Base-by-base conservation (phyloP, 2,797 vertebrate genomes). In the Sciurus vulgaris region DNA sequence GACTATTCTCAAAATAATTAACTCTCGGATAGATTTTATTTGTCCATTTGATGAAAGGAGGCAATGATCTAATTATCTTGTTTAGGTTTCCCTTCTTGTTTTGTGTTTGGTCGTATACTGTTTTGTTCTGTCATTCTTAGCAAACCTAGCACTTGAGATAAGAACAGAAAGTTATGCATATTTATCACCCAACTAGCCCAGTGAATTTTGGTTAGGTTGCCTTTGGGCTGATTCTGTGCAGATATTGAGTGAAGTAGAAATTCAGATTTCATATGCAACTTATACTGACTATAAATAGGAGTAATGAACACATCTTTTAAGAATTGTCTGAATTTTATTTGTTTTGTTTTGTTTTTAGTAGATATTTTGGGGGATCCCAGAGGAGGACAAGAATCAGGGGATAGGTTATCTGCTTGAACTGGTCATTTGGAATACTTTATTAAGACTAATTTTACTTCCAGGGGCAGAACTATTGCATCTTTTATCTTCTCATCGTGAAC, bases 61-160 rank as follows among this genome's bases (percentile, higher is more conserved):
- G 17, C 17, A 72, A 47, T 87, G 54, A 95, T 81, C n/a, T 61
- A 67, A 91, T 91, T 88, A 91, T 47, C 77, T 92, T 59, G 7
- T 85, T 89, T 83, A 86, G 20, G 38, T 69, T 44, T 94, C 35
- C 6, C 56, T 78, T 47, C 35, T 89, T 86, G 44, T 69, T 86
- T 74, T 88, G 30, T 94, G 33, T 93, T 94, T 93, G 67, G 70
- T 78, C 85, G 59, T 90, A 17, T 89, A 30, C 86, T 91, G 47
- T 74, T 86, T 91, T 87, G 69, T 86, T 74, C 74, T 94, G 49
- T 90, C 28, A 83, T 81, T 63, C 41, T 90, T 79, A 17, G 30
- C 38, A 84, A 78, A 72, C 38, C 47, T 81, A 14, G n/a, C 92
- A 47, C 59, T 95, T 94, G 82, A 59, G 30, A 14, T 81, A 24